A percentile compares a stretch with the other conserved stretches of the same genome.
These are phyloP conservation scores for Gopherus evgoodei DNA, from an alignment of 2,113 vertebrate species.

Conservation along the genomic window DNA sequence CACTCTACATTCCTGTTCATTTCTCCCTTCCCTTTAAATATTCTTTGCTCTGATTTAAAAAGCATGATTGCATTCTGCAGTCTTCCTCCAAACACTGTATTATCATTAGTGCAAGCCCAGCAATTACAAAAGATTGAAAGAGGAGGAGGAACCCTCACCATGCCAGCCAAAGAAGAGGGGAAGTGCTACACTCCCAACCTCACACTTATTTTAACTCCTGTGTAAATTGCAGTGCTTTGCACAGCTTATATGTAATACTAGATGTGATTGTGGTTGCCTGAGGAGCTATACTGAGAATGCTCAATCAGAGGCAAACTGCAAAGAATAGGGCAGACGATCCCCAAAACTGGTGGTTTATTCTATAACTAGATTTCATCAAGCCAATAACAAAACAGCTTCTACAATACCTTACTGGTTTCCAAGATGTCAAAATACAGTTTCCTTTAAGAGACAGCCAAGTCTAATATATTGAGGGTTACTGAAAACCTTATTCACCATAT, in stretches of 20 bases:
- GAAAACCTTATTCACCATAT: no score
- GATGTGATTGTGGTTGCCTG: no score
- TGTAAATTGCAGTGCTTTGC: background rate
- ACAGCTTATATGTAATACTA: background rate
- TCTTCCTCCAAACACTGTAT: background rate
- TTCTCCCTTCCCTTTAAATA: background rate
- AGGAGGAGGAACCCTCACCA: constrained; percentile 16
- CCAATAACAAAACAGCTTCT: no score
- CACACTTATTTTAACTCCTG: background rate
- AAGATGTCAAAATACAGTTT: no score
- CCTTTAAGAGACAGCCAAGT: no score
- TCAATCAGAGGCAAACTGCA: no score
- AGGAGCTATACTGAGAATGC: no score
- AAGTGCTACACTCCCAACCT: background rate
- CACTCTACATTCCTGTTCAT: background rate
- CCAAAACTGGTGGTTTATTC: no score
- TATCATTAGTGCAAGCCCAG: background rate
- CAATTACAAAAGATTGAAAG: background rate
- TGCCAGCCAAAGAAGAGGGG: background rate
- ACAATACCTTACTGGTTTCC: no score
- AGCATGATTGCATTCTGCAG: background rate
- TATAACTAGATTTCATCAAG: no score
- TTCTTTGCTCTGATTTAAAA: background rate
- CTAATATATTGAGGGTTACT: no score
- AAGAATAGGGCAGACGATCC: no score